Base-by-base conservation (phyloP, 2,888 invertebrate species). In the Drosophila rubida region DNA sequence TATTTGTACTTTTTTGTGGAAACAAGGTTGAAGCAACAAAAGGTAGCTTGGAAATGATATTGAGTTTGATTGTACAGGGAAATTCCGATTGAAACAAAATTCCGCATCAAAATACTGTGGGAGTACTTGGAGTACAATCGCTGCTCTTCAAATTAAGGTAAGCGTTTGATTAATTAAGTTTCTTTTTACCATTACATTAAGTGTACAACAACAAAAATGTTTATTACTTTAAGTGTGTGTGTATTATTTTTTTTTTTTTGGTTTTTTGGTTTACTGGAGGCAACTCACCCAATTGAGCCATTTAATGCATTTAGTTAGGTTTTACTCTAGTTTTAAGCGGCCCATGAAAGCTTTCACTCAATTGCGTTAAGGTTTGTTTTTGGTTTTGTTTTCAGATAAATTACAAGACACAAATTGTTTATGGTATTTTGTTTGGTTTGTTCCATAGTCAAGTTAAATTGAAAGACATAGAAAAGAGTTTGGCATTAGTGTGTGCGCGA, bases 401-500 rank as follows among this genome's bases (percentile, higher is more conserved):
- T 69, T 76, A 79, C 69, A 74, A 80, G 68, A 80, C 64, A 75
- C 64, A 81, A 78, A 81, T 70, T 63, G 50, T 74, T 54, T 74
- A 60, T 75, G 72, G 71, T 64, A 62, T 61, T 71, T 66, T 64
- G 44, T 54, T 50, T 60, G 32, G 37, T 55, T 63, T 49, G 19
- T 53, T 62, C 86, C 83, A 71, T 71, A 64, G 73, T 75, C 73
- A 75, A 72, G 78, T 82, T 74, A 69, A 71, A 73, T 73, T 76
- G 78, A 86, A 87, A 87, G 87, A 86, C 76, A 88, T 80, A 86
- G 85, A 88, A 86, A 84, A 88, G 85, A 88, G 88, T 87, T 85
- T 87, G 74, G 75, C 88, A 86, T 86, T 86, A 86, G 88, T 88
- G 83, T 79, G 67, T 71, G 86, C 58, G 65, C 32, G 51, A n/a